Evolutionary conservation across 2,888 invertebrate species (phyloP).

Genomic region (Nesidiocoris tenuis): DNA sequence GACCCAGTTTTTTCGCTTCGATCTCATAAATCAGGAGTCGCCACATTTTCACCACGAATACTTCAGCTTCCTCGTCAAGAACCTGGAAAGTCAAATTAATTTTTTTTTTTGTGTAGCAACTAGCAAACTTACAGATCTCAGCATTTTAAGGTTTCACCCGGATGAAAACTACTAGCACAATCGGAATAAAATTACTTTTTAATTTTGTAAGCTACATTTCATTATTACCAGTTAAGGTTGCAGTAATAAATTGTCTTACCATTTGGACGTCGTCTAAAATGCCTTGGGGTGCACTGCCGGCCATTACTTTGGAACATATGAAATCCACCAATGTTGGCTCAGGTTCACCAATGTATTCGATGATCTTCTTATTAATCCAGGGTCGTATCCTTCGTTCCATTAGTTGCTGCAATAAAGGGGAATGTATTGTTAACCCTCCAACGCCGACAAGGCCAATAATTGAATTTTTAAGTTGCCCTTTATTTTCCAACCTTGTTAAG

Average conservation of each 20-base stretch:
- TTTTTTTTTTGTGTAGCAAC: no score
- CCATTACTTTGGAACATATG: slow-evolving; percentile 96
- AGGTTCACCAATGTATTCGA: slow-evolving; percentile 99
- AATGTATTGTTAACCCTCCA: not conserved
- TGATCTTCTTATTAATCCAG: slow-evolving; percentile 99
- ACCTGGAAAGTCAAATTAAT: slow-evolving; percentile 65
- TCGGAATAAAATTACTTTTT: no score
- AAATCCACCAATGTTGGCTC: slow-evolving; percentile 98
- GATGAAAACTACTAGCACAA: no score
- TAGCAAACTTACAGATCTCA: not conserved
- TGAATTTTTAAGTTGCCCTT: no score
- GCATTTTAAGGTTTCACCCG: not conserved
- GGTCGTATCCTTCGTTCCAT: slow-evolving; percentile 97
- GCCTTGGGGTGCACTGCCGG: slow-evolving; percentile 87
- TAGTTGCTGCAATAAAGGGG: slow-evolving; percentile 58
- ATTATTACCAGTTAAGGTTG: not conserved
- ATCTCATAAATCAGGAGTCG: slow-evolving; percentile 98
- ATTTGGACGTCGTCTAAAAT: slow-evolving; percentile 98
- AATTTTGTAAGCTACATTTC: not conserved
- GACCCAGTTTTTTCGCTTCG: slow-evolving; percentile 94
- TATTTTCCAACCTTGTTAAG: no score
- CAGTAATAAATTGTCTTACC: no score
- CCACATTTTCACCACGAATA: slow-evolving; percentile 99
- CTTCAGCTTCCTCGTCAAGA: slow-evolving; percentile 98
- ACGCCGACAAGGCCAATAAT: no score